Base-by-base conservation (phyloP, 2,888 invertebrate genomes). In the Vannuccia rotundouncinata region DNA sequence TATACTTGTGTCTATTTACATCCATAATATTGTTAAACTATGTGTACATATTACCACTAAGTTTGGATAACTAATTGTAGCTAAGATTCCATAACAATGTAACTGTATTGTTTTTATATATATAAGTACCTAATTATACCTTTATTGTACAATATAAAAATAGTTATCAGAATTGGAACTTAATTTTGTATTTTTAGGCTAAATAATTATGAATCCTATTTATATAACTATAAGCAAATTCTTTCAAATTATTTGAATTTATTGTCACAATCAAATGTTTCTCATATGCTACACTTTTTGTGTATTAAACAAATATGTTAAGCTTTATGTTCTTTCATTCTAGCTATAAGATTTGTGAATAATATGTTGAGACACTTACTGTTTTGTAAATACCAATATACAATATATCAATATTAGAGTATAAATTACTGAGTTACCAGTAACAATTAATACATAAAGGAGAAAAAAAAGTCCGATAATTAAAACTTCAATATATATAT, bases 391-490 rank as follows among this genome's bases (percentile, higher is more conserved):
- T 66, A 66, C 66, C 25, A 22, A 27, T 66, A 66, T 66, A 5
- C n/a, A n/a, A 66, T 66, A n/a, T n/a, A 66, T 66, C 66, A 27
- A 66, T 66, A 13, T 22, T 13, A 22, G 22, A 13, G 66, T 13
- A 22, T 13, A 2, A 5, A 13, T 66, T 13, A 13, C 66, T 13
- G 2, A 66, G 5, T 66, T 22, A 22, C 66, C 13, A 22, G 22
- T 66, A 66, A 66, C 5, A 66, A 66, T 66, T 5, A 66, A 66
- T n/a, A 13, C 66, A 66, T 66, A 66, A n/a, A n/a, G n/a, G n/a
- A n/a, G n/a, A n/a, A n/a, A n/a, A n/a, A n/a, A n/a, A n/a, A n/a
- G n/a, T n/a, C n/a, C n/a, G n/a, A n/a, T n/a, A n/a, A n/a, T n/a
- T n/a, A n/a, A n/a, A n/a, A n/a, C n/a, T n/a, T n/a, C n/a, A n/a